Percentiles rank a stretch among this genome's conserved stretches.
Evolutionary conservation across 1,140 invertebrate species (phyloP).

Genomic region (Popillia japonica): DNA sequence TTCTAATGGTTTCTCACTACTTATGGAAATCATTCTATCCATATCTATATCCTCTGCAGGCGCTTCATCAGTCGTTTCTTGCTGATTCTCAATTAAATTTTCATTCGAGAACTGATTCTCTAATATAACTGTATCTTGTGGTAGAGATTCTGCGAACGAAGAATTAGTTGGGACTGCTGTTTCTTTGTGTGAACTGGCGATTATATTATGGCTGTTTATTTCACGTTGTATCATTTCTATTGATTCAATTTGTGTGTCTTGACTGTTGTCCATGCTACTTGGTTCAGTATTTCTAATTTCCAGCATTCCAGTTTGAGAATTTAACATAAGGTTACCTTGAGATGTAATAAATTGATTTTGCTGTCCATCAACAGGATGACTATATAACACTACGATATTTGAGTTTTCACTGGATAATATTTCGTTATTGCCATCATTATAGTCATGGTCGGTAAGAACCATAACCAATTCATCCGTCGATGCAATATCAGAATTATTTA

Average conservation of each 20-base stretch:
- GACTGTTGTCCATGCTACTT: constrained; percentile 32
- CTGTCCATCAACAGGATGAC: constrained; percentile 65
- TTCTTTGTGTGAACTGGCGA: constrained; percentile 10
- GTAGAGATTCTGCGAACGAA: not conserved
- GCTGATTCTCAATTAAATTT: not conserved
- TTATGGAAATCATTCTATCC: constrained; percentile 21
- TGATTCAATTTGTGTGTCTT: constrained; percentile 54
- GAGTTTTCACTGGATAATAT: constrained; percentile 63
- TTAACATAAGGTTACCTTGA: constrained; percentile 63
- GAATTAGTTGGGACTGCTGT: not conserved
- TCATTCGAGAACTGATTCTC: not conserved
- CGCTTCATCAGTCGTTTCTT: constrained; percentile 16
- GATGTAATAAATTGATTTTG: constrained; percentile 63
- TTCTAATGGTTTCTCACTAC: constrained; percentile 39
- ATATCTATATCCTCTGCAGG: constrained; percentile 21
- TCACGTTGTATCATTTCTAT: constrained; percentile 59
- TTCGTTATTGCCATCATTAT: constrained; percentile 56
- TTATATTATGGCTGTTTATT: constrained; percentile 41
- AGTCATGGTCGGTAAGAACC: constrained; percentile 60
- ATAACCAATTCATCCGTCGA: constrained; percentile 60
- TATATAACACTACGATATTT: constrained; percentile 70
- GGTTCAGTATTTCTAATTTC: constrained; percentile 56
- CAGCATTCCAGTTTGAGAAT: constrained; percentile 64
- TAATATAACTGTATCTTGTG: not conserved
- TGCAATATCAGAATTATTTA: constrained; percentile 49